A percentile compares a stretch with the other conserved stretches of the same genome.
phyloP scores from a whole-genome alignment of 2,797 vertebrate genomes.

The Helarctos malayanus region DNA sequence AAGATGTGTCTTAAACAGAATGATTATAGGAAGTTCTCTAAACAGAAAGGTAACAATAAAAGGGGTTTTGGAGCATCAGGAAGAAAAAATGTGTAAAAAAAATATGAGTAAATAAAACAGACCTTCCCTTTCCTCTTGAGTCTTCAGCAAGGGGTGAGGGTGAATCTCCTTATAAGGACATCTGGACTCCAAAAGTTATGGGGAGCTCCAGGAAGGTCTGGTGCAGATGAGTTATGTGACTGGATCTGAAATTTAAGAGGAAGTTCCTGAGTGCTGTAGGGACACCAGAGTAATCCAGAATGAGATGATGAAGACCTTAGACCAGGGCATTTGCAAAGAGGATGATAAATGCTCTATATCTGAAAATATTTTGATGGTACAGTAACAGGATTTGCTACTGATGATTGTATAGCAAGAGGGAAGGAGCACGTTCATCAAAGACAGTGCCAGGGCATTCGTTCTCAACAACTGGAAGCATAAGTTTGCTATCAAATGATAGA shows the following conservation, averaged over 20 bases:
- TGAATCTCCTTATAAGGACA: neutral
- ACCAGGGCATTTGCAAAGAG: neutral
- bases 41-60: constrained; percentile 4
- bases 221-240: neutral
- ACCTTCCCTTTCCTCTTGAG: neutral
- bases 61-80: neutral
- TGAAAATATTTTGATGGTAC: neutral
- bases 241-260: neutral
- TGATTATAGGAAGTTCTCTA: neutral
- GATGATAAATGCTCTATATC: neutral
- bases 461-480: neutral
- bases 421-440: neutral
- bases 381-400: neutral
- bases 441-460: neutral
- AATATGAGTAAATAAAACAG: neutral
- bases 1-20: neutral
- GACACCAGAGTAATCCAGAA: neutral
- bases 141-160: neutral
- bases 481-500: neutral
- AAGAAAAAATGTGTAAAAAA: neutral
- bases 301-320: neutral
- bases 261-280: neutral
- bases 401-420: neutral
- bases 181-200: neutral
- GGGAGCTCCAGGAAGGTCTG: neutral